phyloP scores from a whole-genome alignment of 2,888 invertebrate genomes.

The Celastrina argiolus region DNA sequence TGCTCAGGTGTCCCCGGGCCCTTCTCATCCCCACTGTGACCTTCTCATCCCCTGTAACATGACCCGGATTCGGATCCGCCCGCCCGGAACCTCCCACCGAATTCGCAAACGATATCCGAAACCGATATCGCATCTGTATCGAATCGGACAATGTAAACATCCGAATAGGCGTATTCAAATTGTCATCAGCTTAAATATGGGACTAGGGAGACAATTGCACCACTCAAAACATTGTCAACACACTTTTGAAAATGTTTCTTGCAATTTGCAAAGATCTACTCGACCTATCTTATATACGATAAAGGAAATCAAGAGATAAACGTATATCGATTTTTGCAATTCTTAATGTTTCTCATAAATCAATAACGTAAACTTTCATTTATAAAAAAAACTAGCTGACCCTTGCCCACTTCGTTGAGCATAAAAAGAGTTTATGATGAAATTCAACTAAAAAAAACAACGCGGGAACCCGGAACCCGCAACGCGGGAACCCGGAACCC shows the following conservation, averaged over 20 bases:
- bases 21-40: too few species aligned
- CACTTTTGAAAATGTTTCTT: background rate
- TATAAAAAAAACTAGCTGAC: too few species aligned
- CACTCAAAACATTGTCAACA: background rate
- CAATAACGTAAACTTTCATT: too few species aligned
- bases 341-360: too few species aligned
- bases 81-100: conserved; percentile 69
- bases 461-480: too few species aligned
- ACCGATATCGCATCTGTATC: conserved; percentile 61
- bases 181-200: background rate
- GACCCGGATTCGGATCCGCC: conserved; percentile 67
- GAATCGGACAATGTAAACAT: conserved; percentile 37
- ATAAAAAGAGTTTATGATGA: too few species aligned
- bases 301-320: too few species aligned
- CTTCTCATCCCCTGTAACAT: conserved; percentile 61
- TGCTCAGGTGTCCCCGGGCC: conserved; percentile 70
- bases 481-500: too few species aligned
- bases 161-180: conserved; percentile 22
- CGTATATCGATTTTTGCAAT: too few species aligned
- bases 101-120: conserved; percentile 44
- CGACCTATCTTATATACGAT: background rate
- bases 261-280: background rate
- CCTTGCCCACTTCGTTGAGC: too few species aligned
- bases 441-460: too few species aligned
- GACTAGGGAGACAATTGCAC: background rate